A percentile compares a stretch with the other conserved stretches of the same genome.
phyloP scores from a whole-genome alignment of 1,140 invertebrate genomes.

The Formica exsecta region DNA sequence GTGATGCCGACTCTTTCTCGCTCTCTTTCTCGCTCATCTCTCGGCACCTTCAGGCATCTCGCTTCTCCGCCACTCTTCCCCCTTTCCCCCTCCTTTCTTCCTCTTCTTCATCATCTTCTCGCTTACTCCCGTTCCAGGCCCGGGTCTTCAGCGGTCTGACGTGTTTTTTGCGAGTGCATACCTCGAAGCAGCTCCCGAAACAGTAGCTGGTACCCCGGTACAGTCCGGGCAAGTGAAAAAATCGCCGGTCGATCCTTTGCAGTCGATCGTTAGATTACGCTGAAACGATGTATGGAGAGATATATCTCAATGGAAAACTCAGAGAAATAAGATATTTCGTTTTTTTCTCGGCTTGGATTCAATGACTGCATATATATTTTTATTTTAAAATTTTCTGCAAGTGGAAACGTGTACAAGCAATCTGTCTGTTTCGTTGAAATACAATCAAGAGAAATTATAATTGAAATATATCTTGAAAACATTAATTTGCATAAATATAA shows the following conservation, averaged over 20 bases:
- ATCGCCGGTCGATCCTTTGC: constrained; percentile 68
- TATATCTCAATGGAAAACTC: background rate
- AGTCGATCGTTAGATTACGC: constrained; percentile 41
- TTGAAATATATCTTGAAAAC: background rate
- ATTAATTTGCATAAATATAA: constrained; percentile 5
- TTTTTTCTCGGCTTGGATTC: background rate
- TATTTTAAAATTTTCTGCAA: background rate
- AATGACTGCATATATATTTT: background rate
- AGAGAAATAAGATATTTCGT: background rate
- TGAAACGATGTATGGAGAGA: background rate
- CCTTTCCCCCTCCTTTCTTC: constrained; percentile 8
- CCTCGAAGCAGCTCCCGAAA: constrained; percentile 86
- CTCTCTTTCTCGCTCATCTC: constrained; percentile 49
- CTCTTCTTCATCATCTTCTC: constrained; percentile 58
- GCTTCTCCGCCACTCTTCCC: background rate
- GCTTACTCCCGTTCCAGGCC: constrained; percentile 60
- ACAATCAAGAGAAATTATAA: background rate
- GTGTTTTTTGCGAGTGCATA: constrained; percentile 87
- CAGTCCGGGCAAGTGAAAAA: constrained; percentile 85
- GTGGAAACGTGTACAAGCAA: background rate
- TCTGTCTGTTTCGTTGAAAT: background rate
- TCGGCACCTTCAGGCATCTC: constrained; percentile 55
- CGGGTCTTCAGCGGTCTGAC: constrained; percentile 84
- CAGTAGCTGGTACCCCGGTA: constrained; percentile 85
- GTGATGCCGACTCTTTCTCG: background rate